phyloP scores from a whole-genome alignment of 2,888 invertebrate genomes.

The Lamellibrachia columna region DNA sequence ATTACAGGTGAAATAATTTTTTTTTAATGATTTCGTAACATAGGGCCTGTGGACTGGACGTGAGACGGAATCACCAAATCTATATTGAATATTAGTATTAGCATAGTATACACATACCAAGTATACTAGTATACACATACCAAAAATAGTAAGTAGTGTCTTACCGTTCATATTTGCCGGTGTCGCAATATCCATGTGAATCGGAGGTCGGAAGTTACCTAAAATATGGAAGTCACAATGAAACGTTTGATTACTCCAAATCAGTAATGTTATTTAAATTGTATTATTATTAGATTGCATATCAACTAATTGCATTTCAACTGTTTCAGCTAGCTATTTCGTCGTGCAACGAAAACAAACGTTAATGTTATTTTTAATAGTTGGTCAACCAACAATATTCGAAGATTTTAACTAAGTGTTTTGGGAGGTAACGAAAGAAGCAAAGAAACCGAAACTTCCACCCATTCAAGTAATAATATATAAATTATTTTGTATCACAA shows the following conservation, averaged over 20 bases:
- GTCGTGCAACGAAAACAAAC: neutral
- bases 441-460: no score
- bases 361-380: neutral
- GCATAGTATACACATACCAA: neutral
- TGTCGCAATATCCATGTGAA: neutral
- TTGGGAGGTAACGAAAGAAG: no score
- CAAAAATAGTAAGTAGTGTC: neutral
- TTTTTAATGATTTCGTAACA: neutral
- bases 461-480: no score
- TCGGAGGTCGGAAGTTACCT: neutral
- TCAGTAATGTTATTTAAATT: neutral
- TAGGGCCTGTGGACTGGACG: neutral
- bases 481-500: no score
- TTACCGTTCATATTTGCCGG: neutral
- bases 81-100: neutral
- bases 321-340: neutral
- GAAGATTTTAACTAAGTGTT: neutral
- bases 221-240: neutral
- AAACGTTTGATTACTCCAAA: neutral
- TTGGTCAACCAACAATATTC: neutral
- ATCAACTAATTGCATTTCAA: neutral
- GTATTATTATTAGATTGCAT: neutral
- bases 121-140: no score
- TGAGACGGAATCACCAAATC: neutral
- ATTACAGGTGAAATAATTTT: no score